A percentile compares a stretch with the other conserved stretches of the same genome.
phyloP scores from a whole-genome alignment of 1,140 invertebrate genomes.

The Trachelipus rathkii region DNA sequence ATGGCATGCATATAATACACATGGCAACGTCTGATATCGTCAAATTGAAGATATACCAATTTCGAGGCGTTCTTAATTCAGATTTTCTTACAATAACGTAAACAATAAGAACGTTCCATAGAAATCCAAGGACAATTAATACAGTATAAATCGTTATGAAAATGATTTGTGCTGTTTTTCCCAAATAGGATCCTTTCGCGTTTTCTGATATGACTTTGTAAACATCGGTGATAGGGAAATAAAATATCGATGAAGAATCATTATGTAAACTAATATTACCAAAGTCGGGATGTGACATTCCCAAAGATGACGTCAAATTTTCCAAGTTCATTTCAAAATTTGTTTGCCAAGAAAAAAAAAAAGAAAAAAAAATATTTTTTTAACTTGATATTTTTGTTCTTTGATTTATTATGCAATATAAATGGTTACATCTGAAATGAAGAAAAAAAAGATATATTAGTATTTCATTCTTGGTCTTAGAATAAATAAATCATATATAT shows the following conservation, averaged over 20 bases:
- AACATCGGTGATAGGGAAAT: conserved; percentile 22
- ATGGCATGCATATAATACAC: conserved; percentile 59
- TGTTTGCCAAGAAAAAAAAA: too few relatives aligned
- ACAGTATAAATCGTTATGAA: conserved; percentile 50
- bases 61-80: conserved; percentile 57
- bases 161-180: conserved; percentile 42
- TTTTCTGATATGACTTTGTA: conserved; percentile 27
- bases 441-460: too few relatives aligned
- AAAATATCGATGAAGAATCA: not conserved
- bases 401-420: too few relatives aligned
- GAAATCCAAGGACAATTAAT: conserved; percentile 51
- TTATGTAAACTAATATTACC: too few relatives aligned
- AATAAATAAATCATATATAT: too few relatives aligned
- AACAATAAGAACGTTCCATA: conserved; percentile 52
- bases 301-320: too few relatives aligned
- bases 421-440: too few relatives aligned
- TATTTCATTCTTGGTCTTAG: too few relatives aligned
- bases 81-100: conserved; percentile 51
- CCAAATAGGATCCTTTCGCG: conserved; percentile 36
- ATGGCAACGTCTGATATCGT: conserved; percentile 59
- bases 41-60: conserved; percentile 61
- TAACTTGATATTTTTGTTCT: too few relatives aligned
- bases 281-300: too few relatives aligned
- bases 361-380: too few relatives aligned
- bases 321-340: too few relatives aligned